Conservation (phyloP, 2,888 invertebrate genomes). For the Tuta absoluta region DNA sequence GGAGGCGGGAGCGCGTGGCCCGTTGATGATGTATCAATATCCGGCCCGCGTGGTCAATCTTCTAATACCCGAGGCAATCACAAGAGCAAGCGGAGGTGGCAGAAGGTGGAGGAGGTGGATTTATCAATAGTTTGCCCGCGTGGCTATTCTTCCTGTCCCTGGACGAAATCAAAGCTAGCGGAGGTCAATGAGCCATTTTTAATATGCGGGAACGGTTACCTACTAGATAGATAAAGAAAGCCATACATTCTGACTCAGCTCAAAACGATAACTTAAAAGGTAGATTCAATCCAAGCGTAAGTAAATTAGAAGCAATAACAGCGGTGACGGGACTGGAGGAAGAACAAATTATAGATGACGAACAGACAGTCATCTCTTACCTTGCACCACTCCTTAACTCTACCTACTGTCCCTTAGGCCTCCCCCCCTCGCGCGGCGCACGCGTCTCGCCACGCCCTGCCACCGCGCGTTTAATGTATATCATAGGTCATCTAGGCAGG, state of each 20-base stretch:
- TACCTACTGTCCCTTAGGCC: conserved; percentile 63
- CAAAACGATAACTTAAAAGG: too few relatives aligned
- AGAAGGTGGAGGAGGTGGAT: conserved; percentile 52
- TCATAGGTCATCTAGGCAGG: conserved; percentile 60
- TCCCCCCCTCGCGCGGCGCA: conserved; percentile 51
- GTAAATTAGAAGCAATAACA: too few relatives aligned
- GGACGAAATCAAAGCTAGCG: neutral
- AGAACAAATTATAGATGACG: neutral
- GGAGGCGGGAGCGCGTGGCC: conserved; percentile 75
- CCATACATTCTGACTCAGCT: too few relatives aligned
- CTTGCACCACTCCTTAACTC: conserved; percentile 46
- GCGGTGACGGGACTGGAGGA: neutral
- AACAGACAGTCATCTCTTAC: neutral
- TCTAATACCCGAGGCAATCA: conserved; percentile 50
- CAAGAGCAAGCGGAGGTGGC: conserved; percentile 39
- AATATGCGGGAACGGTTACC: too few relatives aligned
- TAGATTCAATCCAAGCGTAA: too few relatives aligned
- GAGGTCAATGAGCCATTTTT: too few relatives aligned
- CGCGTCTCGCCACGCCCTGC: conserved; percentile 70
- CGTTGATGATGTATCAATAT: conserved; percentile 76
- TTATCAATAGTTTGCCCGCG: conserved; percentile 67
- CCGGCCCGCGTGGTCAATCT: conserved; percentile 60
- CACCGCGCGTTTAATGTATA: conserved; percentile 63
- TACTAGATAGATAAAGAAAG: too few relatives aligned
- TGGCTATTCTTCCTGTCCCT: too few relatives aligned